These are phyloP conservation scores for Heliangelus exortis DNA, from an alignment of 2,797 vertebrate genomes.

Conservation along the genomic window DNA sequence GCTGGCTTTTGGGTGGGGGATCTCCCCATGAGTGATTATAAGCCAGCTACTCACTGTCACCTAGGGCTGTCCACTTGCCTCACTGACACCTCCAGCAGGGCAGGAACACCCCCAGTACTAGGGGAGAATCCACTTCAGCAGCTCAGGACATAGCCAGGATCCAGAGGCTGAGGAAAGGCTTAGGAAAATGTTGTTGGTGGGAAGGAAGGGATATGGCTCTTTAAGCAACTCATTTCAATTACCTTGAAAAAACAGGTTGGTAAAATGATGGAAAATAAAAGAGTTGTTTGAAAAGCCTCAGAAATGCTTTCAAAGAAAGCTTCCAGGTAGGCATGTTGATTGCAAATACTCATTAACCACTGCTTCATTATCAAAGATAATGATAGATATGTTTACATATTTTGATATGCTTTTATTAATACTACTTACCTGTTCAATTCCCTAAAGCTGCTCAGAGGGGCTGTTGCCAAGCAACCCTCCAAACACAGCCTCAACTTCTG, in stretches of 20 bases:
- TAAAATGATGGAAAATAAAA: constrained; percentile 61
- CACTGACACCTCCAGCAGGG: neutral
- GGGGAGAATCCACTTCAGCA: neutral
- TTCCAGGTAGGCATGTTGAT: constrained; percentile 40
- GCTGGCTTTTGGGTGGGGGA: neutral
- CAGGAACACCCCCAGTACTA: neutral
- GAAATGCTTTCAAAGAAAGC: constrained; percentile 30
- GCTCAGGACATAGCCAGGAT: neutral
- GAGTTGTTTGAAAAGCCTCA: constrained; percentile 5
- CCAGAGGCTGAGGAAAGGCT: neutral
- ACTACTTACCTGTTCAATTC: neutral
- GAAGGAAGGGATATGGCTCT: constrained; percentile 13
- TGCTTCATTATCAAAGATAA: constrained; percentile 32
- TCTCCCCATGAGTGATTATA: neutral
- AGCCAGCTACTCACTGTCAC: neutral
- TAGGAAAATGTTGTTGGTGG: neutral
- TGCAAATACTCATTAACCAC: constrained; percentile 52
- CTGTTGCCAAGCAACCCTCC: constrained; percentile 6
- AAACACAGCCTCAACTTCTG: neutral
- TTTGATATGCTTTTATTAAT: constrained; percentile 33
- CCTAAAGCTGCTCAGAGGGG: neutral
- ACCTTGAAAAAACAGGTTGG: constrained; percentile 46
- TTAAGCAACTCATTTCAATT: constrained; percentile 30
- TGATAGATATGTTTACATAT: constrained; percentile 47
- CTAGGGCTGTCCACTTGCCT: neutral